These are phyloP conservation scores for Acrobasis consociella DNA, from an alignment of 2,888 invertebrate species.

Conservation along the genomic window DNA sequence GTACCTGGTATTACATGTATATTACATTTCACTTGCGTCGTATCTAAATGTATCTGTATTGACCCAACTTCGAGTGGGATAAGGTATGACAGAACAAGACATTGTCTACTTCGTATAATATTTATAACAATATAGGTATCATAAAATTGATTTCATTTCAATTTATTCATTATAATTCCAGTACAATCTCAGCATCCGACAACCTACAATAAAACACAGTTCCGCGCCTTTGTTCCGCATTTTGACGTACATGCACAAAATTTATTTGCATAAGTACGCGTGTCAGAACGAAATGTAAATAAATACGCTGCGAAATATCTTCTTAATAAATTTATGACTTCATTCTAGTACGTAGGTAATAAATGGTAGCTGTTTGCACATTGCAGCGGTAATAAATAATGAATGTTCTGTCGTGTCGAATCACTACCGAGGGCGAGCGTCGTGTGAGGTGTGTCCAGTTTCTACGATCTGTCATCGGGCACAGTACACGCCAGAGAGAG, in stretches of 20 bases:
- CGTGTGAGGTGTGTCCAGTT: conserved; percentile 36
- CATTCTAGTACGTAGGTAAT: conserved; percentile 4
- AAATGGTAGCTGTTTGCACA: background rate
- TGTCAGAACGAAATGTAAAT: background rate
- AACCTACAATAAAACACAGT: background rate
- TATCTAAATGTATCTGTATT: no score
- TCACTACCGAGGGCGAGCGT: conserved; percentile 5
- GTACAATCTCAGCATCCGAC: background rate
- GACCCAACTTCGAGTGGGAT: no score
- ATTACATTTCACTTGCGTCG: no score
- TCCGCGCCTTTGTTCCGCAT: background rate
- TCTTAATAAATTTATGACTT: conserved; percentile 5
- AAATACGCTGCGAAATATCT: background rate
- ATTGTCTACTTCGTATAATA: no score
- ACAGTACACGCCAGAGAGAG: conserved; percentile 44
- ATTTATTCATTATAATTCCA: background rate
- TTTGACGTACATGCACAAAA: conserved; percentile 9
- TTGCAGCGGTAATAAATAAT: conserved; percentile 1
- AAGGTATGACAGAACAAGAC: no score
- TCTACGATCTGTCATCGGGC: conserved; percentile 34
- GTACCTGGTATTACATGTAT: no score
- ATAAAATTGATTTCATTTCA: background rate
- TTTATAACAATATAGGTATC: background rate
- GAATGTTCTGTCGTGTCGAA: conserved; percentile 6
- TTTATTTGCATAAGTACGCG: conserved; percentile 12